Percentiles rank a stretch among this genome's conserved stretches.
phyloP scores from a whole-genome alignment of 1,140 invertebrate species.

The Nilaparvata lugens region DNA sequence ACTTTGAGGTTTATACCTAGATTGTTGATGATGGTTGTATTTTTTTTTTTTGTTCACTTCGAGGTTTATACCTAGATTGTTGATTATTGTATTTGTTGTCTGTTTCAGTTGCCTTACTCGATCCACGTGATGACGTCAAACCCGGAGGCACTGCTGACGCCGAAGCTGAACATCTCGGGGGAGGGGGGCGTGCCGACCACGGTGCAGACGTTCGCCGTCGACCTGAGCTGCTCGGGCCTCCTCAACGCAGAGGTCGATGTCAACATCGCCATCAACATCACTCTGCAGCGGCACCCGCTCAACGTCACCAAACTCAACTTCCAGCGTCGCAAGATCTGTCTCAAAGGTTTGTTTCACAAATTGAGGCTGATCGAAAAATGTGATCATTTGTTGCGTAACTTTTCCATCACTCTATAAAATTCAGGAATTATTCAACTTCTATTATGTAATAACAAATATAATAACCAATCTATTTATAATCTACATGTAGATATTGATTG shows the following conservation, averaged over 20 bases:
- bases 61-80: no score
- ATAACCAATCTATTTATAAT: no score
- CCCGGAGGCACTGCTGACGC: constrained; percentile 57
- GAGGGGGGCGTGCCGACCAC: constrained; percentile 67
- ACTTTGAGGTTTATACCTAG: background rate
- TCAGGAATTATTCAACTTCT: no score
- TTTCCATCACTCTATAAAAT: no score
- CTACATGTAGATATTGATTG: no score
- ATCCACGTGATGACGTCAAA: constrained; percentile 48
- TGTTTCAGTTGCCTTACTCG: constrained; percentile 68
- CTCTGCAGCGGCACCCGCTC: constrained; percentile 47
- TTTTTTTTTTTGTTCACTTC: background rate
- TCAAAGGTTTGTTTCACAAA: constrained; percentile 42
- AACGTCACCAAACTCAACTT: constrained; percentile 72
- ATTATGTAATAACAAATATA: no score
- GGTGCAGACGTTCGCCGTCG: constrained; percentile 67
- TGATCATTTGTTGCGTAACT: no score
- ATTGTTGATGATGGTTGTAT: background rate
- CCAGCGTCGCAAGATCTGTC: constrained; percentile 74
- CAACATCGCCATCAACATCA: constrained; percentile 73
- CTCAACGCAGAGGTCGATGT: constrained; percentile 76
- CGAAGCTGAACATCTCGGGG: constrained; percentile 70
- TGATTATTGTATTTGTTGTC: background rate
- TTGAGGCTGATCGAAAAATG: no score
- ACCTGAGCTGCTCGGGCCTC: constrained; percentile 70